Percentiles rank a stretch among this genome's conserved stretches.
Evolutionary conservation across 2,797 vertebrate genomes (phyloP).

Genomic region (Steatocranus sp.): DNA sequence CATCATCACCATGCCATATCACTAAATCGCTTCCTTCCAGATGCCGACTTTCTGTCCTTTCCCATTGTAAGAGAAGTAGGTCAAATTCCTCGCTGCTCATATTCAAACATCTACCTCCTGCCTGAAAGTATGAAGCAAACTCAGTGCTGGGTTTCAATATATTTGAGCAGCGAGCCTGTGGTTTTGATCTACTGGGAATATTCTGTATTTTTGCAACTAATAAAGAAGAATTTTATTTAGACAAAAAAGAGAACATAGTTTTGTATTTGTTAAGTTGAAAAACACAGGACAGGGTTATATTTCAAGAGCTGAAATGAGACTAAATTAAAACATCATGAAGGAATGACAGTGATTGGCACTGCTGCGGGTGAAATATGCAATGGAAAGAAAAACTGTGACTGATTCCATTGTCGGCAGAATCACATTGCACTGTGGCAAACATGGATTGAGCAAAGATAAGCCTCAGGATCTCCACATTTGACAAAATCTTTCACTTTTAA

Average conservation of each 20-base stretch:
- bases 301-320: not conserved
- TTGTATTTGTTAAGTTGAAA: not conserved
- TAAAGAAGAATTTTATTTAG: not conserved
- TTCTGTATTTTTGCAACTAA: not conserved
- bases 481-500: not conserved
- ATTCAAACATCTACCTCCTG: constrained; percentile 1
- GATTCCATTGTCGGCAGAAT: not conserved
- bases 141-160: not conserved
- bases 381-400: not conserved
- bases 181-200: not conserved
- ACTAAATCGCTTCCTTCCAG: not conserved
- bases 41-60: not conserved
- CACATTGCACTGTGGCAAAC: not conserved
- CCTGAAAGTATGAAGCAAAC: not conserved
- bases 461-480: not conserved
- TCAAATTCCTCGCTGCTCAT: not conserved
- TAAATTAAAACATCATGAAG: not conserved
- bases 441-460: not conserved
- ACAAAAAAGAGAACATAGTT: not conserved
- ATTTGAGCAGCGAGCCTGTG: not conserved
- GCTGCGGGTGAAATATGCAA: not conserved
- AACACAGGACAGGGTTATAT: not conserved
- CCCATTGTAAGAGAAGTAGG: not conserved
- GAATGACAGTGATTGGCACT: not conserved
- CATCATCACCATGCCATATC: not conserved